Evolutionary conservation across 2,113 vertebrate species (phyloP), one percentile per base, ranked within the genome.

Genomic region (Zapus hudsonius): DNA sequence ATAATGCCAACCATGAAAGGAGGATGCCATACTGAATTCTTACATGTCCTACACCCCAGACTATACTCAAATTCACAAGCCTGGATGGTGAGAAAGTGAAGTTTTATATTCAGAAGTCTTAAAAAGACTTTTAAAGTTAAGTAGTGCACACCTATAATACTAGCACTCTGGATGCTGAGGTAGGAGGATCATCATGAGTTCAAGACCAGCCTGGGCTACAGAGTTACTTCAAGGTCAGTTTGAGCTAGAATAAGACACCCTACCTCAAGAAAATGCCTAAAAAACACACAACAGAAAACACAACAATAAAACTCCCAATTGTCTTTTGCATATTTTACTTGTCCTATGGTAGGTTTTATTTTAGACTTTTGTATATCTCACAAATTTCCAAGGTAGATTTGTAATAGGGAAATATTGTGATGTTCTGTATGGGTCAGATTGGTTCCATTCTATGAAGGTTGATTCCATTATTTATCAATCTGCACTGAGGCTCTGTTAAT

Each of bases 401-500:
- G 9, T 90, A 63, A 69, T 4, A 52, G 74, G 74, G 42, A 90
- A 79, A 74, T 22, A 70, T 80, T 80, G 92, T 87, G n/a, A 87
- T 72, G 38, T 55, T 69, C 42, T 74, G 8, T 29, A 17, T 73
- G 12, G 66, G 4, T 66, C 27, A 38, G 19, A 0, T 78, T 80
- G n/a, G n/a, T n/a, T n/a, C n/a, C 38, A 44, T 1, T 10, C 25
- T 72, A 1, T 52, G n/a, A 88, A 2, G 44, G 72, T 73, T 76
- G 69, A 20, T 1, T 75, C 22, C 5, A 23, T 44, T 44, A 63
- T 76, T 52, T 75, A 36, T 31, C 75, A 38, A 40, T 78, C 5
- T 7, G 63, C 27, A 84, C 31, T 40, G 38, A 94, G 36, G 1
- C 3, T 17, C 10, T 64, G 3, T 10, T 55, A 38, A 42, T 67